A percentile compares a stretch with the other conserved stretches of the same genome.
phyloP scores from a whole-genome alignment of 1,140 invertebrate species.

The Hyles vespertilio region DNA sequence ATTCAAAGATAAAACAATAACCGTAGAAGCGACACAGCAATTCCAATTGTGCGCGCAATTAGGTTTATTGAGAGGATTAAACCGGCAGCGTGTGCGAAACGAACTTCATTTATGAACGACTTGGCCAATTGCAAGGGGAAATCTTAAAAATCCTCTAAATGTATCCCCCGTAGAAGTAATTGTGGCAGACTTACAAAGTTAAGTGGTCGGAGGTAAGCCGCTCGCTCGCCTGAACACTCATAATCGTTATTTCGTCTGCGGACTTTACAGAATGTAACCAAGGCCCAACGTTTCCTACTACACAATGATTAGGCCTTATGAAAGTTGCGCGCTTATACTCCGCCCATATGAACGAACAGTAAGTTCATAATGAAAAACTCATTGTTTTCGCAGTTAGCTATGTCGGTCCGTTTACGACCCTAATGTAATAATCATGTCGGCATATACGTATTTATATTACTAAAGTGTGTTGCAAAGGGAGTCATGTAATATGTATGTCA shows the following conservation, averaged over 20 bases:
- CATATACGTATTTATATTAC: no score
- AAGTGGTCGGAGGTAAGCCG: constrained; percentile 54
- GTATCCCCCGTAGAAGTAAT: constrained; percentile 57
- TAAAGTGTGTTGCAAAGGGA: no score
- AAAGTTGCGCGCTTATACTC: constrained; percentile 1
- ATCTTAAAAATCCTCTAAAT: constrained; percentile 56
- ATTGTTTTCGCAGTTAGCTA: no score
- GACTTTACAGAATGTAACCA: constrained; percentile 63
- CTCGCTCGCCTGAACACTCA: constrained; percentile 42
- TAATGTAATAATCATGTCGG: no score
- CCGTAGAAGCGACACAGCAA: constrained; percentile 3
- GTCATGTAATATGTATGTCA: no score
- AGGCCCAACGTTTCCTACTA: constrained; percentile 24
- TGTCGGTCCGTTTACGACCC: no score
- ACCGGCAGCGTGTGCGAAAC: constrained; percentile 33
- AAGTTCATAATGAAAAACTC: no score
- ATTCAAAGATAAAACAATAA: constrained; percentile 29
- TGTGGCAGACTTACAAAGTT: constrained; percentile 70
- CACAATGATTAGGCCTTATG: background rate
- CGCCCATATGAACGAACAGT: background rate
- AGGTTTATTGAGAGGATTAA: constrained; percentile 60
- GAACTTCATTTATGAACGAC: constrained; percentile 43
- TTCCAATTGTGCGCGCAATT: constrained; percentile 45
- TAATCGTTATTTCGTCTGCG: constrained; percentile 73
- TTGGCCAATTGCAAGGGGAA: constrained; percentile 32